These are phyloP conservation scores for Antheraea pernyi DNA, from an alignment of 1,140 invertebrate genomes.

Conservation along the genomic window DNA sequence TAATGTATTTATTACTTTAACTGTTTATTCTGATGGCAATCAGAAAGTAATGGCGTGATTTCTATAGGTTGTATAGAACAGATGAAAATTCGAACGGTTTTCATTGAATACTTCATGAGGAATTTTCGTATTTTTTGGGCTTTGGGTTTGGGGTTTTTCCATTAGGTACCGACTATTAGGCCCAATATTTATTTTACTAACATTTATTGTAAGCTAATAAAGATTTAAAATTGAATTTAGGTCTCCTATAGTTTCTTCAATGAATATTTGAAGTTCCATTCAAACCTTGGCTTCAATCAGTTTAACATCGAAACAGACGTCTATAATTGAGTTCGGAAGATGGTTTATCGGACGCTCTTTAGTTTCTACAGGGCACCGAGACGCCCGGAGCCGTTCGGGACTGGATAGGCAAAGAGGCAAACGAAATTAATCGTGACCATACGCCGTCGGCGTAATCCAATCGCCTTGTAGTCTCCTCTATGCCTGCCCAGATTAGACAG, in stretches of 20 bases:
- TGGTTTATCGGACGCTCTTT: slow-evolving; percentile 56
- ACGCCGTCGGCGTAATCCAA: slow-evolving; percentile 62
- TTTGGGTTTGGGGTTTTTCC: too few species aligned
- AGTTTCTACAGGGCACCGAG: slow-evolving; percentile 40
- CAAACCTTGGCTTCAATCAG: neutral
- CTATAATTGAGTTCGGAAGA: slow-evolving; percentile 69
- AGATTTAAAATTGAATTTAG: neutral
- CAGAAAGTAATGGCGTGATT: too few species aligned
- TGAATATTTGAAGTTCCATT: neutral
- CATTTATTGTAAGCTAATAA: too few species aligned
- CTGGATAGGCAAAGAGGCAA: slow-evolving; percentile 66
- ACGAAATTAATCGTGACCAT: slow-evolving; percentile 74
- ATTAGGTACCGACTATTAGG: too few species aligned
- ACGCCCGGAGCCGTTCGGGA: slow-evolving; percentile 14
- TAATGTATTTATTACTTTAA: too few species aligned
- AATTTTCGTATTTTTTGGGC: too few species aligned
- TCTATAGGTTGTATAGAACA: too few species aligned
- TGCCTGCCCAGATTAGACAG: slow-evolving; percentile 25
- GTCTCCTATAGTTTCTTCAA: neutral
- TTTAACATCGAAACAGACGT: slow-evolving; percentile 16
- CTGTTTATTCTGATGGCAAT: too few species aligned
- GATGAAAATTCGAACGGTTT: too few species aligned
- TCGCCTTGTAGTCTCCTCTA: slow-evolving; percentile 29
- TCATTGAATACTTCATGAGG: too few species aligned
- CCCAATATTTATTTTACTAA: too few species aligned